phyloP scores from a whole-genome alignment of 2,888 invertebrate species.

The Arenicola marina region DNA sequence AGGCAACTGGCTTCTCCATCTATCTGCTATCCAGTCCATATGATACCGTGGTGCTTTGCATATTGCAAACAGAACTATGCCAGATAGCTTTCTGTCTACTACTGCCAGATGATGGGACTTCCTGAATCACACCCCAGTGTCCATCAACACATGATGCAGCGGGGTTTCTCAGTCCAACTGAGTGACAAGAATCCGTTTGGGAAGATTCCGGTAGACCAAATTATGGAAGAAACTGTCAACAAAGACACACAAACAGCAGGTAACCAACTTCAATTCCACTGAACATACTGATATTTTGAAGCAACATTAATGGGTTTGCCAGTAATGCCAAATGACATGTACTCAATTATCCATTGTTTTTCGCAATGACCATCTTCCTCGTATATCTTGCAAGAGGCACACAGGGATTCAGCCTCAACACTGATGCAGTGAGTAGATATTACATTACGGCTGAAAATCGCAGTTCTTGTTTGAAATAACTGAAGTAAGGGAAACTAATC shows the following conservation, averaged over 20 bases:
- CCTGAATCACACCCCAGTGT: constrained; percentile 16
- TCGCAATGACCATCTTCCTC: too few relatives aligned
- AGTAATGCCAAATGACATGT: too few relatives aligned
- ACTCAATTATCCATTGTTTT: too few relatives aligned
- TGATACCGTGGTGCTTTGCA: constrained; percentile 37
- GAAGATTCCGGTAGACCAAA: constrained; percentile 29
- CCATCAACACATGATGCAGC: constrained; percentile 4
- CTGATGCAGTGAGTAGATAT: constrained; percentile 4
- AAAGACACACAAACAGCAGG: constrained; percentile 20
- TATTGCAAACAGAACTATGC: constrained; percentile 36
- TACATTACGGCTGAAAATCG: constrained; percentile 6
- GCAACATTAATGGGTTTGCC: too few relatives aligned
- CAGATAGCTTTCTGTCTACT: constrained; percentile 27
- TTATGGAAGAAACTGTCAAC: constrained; percentile 15
- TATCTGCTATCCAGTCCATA: constrained; percentile 16
- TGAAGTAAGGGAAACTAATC: neutral
- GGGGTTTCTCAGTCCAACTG: constrained; percentile 29
- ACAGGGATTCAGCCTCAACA: constrained; percentile 15
- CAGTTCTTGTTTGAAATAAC: neutral
- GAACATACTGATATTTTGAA: too few relatives aligned
- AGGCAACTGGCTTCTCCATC: constrained; percentile 31
- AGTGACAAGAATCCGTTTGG: constrained; percentile 28
- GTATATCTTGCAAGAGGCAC: constrained; percentile 14
- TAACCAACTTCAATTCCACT: too few relatives aligned
- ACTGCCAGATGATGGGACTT: constrained; percentile 24